A percentile compares a stretch with the other conserved stretches of the same genome.
These are phyloP conservation scores for Gymnobelideus leadbeateri DNA, from an alignment of 2,113 vertebrate species.

Conservation along the genomic window DNA sequence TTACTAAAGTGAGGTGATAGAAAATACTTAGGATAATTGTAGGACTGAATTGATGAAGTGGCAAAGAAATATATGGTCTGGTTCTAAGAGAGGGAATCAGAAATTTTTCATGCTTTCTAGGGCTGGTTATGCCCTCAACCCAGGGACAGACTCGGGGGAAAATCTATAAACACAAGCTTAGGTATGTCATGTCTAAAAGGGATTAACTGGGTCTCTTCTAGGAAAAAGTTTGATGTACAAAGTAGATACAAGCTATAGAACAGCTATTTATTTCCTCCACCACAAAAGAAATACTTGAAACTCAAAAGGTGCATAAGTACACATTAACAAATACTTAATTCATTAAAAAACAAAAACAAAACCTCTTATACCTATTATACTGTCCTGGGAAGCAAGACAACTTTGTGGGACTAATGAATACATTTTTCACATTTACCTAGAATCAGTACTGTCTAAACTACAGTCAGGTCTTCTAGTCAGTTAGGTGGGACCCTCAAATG, in stretches of 20 bases:
- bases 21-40: background rate
- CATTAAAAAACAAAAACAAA: background rate
- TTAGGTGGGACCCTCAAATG: background rate
- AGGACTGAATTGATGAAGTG: background rate
- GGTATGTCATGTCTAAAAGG: background rate
- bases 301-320: background rate
- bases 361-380: background rate
- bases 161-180: background rate
- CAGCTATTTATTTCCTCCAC: background rate
- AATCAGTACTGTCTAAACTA: background rate
- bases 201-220: background rate
- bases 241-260: too few species aligned
- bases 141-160: background rate
- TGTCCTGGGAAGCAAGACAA: background rate
- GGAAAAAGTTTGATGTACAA: background rate
- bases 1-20: background rate
- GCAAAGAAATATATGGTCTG: background rate
- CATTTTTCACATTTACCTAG: background rate
- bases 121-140: background rate
- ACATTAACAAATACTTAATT: background rate
- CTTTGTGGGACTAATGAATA: background rate
- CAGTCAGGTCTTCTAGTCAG: background rate
- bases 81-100: background rate
- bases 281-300: background rate
- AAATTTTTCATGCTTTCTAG: too few species aligned